A percentile compares a stretch with the other conserved stretches of the same genome.
phyloP scores from a whole-genome alignment of 2,797 vertebrate species.

The Nothura maculosa region DNA sequence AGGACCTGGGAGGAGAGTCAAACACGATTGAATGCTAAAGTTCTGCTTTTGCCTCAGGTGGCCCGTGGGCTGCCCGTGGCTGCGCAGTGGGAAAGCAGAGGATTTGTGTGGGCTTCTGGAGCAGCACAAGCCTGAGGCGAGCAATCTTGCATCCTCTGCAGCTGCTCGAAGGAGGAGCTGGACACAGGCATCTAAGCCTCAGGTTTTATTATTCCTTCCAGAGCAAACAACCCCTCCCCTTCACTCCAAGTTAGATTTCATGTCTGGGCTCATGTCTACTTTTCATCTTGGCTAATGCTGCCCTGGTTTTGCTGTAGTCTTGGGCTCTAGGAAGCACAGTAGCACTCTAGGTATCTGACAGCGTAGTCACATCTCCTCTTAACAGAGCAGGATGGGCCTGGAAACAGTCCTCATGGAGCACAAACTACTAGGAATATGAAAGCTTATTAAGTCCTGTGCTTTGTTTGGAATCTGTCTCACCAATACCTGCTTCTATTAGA shows the following conservation, averaged over 20 bases:
- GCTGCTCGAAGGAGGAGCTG: neutral
- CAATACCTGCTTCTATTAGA: neutral
- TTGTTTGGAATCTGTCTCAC: neutral
- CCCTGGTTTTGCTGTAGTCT: neutral
- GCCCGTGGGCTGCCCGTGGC: neutral
- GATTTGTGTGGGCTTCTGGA: neutral
- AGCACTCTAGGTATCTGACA: neutral
- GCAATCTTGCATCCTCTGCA: accelerated
- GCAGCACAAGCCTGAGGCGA: neutral
- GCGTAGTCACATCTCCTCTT: neutral
- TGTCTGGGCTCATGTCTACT: neutral
- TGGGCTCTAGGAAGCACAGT: accelerated
- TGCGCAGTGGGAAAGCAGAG: neutral
- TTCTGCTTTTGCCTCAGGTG: neutral
- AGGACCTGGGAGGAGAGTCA: neutral
- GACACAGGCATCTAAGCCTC: neutral
- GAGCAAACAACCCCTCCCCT: neutral
- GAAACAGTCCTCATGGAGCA: neutral
- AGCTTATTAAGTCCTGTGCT: neutral
- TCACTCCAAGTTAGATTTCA: neutral
- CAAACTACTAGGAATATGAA: neutral
- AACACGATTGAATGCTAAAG: neutral
- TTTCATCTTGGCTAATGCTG: neutral
- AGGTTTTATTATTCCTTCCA: neutral
- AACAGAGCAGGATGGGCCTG: neutral